Conservation (phyloP, 2,797 vertebrate species). For the Coregonus suidteri region DNA sequence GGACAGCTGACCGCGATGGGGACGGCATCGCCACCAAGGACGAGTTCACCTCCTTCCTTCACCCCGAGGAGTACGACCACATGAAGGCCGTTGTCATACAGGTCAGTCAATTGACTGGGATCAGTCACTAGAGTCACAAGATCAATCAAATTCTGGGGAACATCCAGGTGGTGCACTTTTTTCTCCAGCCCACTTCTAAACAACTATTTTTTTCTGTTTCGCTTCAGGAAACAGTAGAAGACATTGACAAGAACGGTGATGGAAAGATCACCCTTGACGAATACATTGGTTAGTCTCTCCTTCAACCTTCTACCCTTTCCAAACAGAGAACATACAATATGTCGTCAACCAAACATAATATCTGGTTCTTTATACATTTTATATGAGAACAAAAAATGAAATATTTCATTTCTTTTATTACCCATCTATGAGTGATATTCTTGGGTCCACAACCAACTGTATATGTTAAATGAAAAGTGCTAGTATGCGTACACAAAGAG, state of each 20-base stretch:
- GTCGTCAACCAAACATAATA: not conserved
- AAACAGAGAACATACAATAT: too few species aligned
- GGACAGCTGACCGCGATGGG: conserved; percentile 77
- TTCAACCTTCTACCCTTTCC: not conserved
- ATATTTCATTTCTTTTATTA: too few species aligned
- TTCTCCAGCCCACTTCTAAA: not conserved
- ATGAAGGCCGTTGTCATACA: conserved; percentile 83
- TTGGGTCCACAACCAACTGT: too few species aligned
- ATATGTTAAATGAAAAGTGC: too few species aligned
- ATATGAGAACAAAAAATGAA: too few species aligned
- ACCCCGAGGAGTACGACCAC: conserved; percentile 87
- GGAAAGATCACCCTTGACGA: conserved; percentile 81
- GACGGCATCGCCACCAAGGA: conserved; percentile 81
- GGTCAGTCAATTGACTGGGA: conserved; percentile 60
- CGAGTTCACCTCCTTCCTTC: conserved; percentile 89
- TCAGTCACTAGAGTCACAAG: not conserved
- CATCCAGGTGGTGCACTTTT: not conserved
- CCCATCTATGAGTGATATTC: too few species aligned
- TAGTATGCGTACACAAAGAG: too few species aligned
- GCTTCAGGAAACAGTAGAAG: conserved; percentile 87
- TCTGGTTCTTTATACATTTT: not conserved
- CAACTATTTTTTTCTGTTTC: not conserved
- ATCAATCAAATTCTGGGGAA: not conserved
- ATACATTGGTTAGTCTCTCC: conserved; percentile 83
- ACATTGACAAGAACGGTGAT: conserved; percentile 88